Base-by-base conservation (phyloP, 1,140 invertebrate species). In the Reticulitermes speratus region DNA sequence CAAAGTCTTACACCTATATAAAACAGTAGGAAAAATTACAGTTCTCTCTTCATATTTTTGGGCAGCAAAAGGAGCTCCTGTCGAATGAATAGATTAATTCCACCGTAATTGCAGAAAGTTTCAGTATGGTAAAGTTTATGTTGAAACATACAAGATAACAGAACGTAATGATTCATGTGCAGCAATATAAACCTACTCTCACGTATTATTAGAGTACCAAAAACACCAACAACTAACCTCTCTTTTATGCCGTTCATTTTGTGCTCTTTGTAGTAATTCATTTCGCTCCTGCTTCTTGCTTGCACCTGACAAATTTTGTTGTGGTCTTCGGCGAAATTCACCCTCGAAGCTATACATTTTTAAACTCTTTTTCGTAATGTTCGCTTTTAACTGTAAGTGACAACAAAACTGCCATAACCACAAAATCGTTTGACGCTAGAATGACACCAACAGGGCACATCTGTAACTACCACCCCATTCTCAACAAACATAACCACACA, bases 281-380 rank as follows among this genome's bases (percentile, higher is more conserved):
- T 96, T 95, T 88, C 95, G 94, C 55, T 94, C 95, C 92, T 94
- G 94, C 92, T 94, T 95, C 92, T 90, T 95, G 91, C 96, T 97
- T 11, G 96, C 96, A 81, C 98, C 98, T 83, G 96, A 94, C 88
- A 98, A 93, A 92, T 97, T 98, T 92, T 98, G 97, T 87, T 97
- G 94, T 1, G 98, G 98, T 90, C 94, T 95, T 83, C 96, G 93
- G 87, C 96, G 94, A 90, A 96, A 97, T 90, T 98, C 96, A 83
- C 98, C 98, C 90, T 99, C 97, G 91, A 99, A 99, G 90, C 95
- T 96, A 91, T 96, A 96, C 94, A 92, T 93, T 82, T 23, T 86
- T 55, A 55, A 84, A 55, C 38, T 3, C 14, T 75, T 14, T 55
- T 0, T 9, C 0, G n/a, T 75, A 75, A n/a, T 30, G 30, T 30